These are phyloP conservation scores for Salvator merianae DNA, from an alignment of 2,113 vertebrate genomes.

Conservation along the genomic window DNA sequence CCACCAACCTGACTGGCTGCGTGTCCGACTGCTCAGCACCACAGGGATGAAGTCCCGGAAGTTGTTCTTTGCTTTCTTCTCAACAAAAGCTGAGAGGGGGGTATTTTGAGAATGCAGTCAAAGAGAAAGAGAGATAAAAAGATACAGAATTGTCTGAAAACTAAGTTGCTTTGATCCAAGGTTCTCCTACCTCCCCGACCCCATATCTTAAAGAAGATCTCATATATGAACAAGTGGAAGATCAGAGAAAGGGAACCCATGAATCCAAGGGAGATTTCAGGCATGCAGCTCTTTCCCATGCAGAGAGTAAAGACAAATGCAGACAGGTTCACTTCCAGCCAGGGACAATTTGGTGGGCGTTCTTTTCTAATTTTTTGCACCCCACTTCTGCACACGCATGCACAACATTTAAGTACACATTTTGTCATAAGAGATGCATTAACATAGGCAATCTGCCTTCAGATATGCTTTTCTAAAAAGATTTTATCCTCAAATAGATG, in stretches of 20 bases:
- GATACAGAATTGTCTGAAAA: not conserved
- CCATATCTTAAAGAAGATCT: rapidly evolving
- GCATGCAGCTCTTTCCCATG: not conserved
- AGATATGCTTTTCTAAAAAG: no score
- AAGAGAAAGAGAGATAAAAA: not conserved
- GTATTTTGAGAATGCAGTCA: no score
- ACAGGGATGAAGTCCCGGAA: slow-evolving; percentile 83
- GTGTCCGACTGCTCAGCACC: slow-evolving; percentile 81
- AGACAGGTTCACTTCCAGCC: not conserved
- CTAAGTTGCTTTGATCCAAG: rapidly evolving
- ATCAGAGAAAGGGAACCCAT: not conserved
- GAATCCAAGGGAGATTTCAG: not conserved
- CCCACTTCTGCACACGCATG: not conserved
- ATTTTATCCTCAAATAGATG: not conserved
- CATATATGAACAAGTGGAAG: rapidly evolving
- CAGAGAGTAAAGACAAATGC: not conserved
- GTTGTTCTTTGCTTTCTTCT: slow-evolving; percentile 84
- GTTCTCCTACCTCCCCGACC: not conserved
- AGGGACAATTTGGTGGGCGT: not conserved
- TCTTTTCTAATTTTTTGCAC: no score
- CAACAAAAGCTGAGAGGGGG: slow-evolving; percentile 67
- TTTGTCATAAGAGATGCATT: no score
- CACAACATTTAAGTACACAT: no score
- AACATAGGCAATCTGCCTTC: no score
- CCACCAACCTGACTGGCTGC: slow-evolving; percentile 81